Conservation (phyloP, 1,140 invertebrate genomes). For the Ceratitis capitata region DNA sequence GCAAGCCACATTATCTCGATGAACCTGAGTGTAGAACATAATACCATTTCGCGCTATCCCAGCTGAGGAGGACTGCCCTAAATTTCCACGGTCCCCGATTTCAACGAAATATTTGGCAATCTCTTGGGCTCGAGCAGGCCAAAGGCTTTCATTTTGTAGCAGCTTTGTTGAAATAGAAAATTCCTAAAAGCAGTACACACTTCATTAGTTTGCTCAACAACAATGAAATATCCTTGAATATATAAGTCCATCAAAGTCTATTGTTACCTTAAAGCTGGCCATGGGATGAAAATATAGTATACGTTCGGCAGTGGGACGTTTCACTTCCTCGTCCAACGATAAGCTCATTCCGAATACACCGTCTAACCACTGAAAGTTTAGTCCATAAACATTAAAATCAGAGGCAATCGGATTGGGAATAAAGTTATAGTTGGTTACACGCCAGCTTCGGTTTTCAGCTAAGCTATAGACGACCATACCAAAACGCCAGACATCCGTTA, state of each 20-base stretch:
- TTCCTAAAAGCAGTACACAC: conserved; percentile 66
- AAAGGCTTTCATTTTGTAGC: conserved; percentile 70
- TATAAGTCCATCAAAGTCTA: neutral
- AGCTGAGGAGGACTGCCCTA: conserved; percentile 77
- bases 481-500: conserved; percentile 81
- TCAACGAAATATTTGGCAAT: conserved; percentile 70
- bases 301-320: conserved; percentile 66
- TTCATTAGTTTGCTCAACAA: neutral
- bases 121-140: conserved; percentile 65
- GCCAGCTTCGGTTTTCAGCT: conserved; percentile 74
- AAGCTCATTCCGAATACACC: conserved; percentile 81
- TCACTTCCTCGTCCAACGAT: conserved; percentile 67
- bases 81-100: conserved; percentile 71
- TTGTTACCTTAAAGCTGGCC: conserved; percentile 73
- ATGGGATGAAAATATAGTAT: conserved; percentile 81
- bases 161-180: conserved; percentile 76
- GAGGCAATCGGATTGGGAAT: conserved; percentile 80
- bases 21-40: conserved; percentile 82
- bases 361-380: conserved; percentile 84
- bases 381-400: conserved; percentile 74
- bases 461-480: conserved; percentile 77
- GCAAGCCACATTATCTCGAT: conserved; percentile 77
- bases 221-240: no score
- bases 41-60: conserved; percentile 76
- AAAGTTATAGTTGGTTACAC: conserved; percentile 78